Evolutionary conservation across 2,797 vertebrate species (phyloP), one percentile per base, ranked within the genome.

Genomic region (Typhlichthys eigenmanni): DNA sequence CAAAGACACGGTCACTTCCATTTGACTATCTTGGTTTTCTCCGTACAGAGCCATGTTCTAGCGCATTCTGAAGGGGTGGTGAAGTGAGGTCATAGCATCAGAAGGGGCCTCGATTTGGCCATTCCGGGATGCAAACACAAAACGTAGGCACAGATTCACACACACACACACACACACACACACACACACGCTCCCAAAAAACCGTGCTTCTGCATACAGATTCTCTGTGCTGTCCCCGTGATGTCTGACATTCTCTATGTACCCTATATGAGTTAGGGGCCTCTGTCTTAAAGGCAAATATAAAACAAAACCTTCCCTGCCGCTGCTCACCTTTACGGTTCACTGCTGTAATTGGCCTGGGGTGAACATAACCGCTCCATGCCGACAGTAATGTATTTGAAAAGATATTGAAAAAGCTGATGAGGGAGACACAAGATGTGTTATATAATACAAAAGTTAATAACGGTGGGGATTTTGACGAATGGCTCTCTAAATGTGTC

Each of bases 381-480:
- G 83, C 76, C 84, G 76, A 83, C 84, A 84, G 88, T 86, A 88
- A 91, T 88, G 81, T 89, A 90, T 91, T 90, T 91, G 78, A 90
- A 84, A 91, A 88, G 86, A 92, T 92, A 92, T 87, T 92, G 89
- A 91, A 91, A 91, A 91, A 87, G 85, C 86, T 87, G 86, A 92
- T 92, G 88, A 93, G 86, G 76, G 87, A 91, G 87, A 91, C 87
- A 89, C 86, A 83, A 85, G 87, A 91, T 91, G 89, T 89, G 87
- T 90, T 91, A 89, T 86, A 88, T 86, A 90, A 92, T 90, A 91
- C 84, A 88, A 89, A 91, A 91, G 84, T 90, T 92, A 92, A 92
- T 93, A 93, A 91, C 87, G 78, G 75, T 71, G 81, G 86, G 86
- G 87, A 89, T 90, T 91, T 92, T 93, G 92, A 94, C 81, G 74